Base-by-base conservation (phyloP, 2,113 vertebrate species). In the Chelonoidis abingdonii region DNA sequence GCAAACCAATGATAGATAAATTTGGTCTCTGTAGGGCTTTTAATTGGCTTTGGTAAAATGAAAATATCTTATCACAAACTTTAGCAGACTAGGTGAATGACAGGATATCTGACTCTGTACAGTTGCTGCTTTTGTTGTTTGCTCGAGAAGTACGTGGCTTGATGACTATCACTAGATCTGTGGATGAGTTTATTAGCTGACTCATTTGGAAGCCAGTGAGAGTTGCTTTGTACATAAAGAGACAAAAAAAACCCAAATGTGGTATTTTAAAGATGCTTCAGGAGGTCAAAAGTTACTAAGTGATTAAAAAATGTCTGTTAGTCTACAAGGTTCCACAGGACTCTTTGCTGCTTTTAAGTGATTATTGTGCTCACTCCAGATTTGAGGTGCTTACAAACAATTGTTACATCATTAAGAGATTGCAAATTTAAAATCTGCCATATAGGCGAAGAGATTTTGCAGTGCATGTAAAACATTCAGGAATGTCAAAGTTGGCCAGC, bases 141-240 rank as follows among this genome's bases (percentile, higher is more conserved):
- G 35, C 47, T 90, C 84, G 44, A 93, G 80, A 90, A 80, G 82
- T 59, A 82, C 38, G 24, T 54, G 86, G 38, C 8, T 79, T n/a
- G 92, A n/a, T 65, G 69, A 86, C 12, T 89, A 72, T 16, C 54
- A 85, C 80, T 75, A 87, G 89, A 93, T 56, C 16, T 44, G 35
- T n/a, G 49, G 41, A 38, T 31, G 62, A 82, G 84, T 91, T 49
- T 83, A 83, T 41, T 54, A 31, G 29, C 41, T 84, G 47, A 91
- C 93, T 94, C 84, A 52, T 94, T 76, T 62, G 87, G 87, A 97
- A 97, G 54, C 13, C 75, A 89, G 72, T 69, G 54, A 14, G 76
- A 97, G 84, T 83, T 88, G 89, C 59, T 96, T 92, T 95, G 87
- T 89, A 95, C 95, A 94, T 89, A 75, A 89, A 94, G 82, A 92